Base-by-base conservation (phyloP, 2,113 vertebrate species). In the Pseudorhombus dupliciocellatus region DNA sequence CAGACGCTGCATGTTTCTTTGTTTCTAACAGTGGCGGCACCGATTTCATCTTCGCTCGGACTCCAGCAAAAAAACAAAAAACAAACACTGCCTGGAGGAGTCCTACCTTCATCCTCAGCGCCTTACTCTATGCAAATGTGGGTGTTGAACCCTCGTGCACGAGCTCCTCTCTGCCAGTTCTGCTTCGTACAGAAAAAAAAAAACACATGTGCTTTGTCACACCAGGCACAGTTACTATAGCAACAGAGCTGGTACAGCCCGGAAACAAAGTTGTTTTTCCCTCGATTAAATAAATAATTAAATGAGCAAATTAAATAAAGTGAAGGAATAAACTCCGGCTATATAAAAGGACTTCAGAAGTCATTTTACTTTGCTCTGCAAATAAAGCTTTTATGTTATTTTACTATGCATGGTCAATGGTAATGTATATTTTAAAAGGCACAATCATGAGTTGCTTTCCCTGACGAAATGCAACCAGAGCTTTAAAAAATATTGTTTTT, bases 221-320 rank as follows among this genome's bases (percentile, higher is more conserved):
- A 87, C 77, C 31, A 77, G 72, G 60, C 71, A 68, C 79, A 18
- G 90, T 91, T 87, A 70, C 88, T 81, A 90, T 89, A 79, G 88
- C 84, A 91, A 91, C 88, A 70, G 88, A 75, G 81, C 83, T 69
- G 59, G 51, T 82, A 69, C 77, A 80, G 68, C 81, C 74, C 51
- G 31, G 79, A 86, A 83, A 81, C 68, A 81, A 87, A 80, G 68
- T 79, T 84, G 73, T 86, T 84, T 70, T 68, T 59, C 48, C 65
- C 28, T 53, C 21, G 6, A 64, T 71, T 71, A 86, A 77, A 80
- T 78, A 85, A 85, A 80, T 86, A 61, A 82, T 66, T 34, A 80
- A 75, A 75, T 46, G 37, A 52, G 42, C 54, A 75, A 84, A 84
- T 74, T 15, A 70, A 75, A 84, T 72, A 9, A 64, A 70, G 65